These are phyloP conservation scores for Propithecus perrieri DNA, from an alignment of 2,797 vertebrate genomes.

Conservation along the genomic window DNA sequence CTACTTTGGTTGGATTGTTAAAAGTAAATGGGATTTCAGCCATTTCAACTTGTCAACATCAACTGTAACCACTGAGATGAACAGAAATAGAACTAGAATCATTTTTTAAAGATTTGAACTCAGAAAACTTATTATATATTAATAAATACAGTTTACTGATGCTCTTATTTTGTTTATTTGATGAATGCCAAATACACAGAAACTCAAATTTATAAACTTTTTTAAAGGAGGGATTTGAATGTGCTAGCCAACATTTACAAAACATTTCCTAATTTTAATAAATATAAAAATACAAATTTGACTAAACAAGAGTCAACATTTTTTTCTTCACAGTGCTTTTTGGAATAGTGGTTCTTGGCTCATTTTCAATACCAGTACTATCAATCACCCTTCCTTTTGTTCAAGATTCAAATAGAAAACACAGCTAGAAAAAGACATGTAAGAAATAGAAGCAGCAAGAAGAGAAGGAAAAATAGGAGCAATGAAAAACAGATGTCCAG, in stretches of 20 bases:
- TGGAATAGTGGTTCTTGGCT: not conserved
- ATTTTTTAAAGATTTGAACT: conserved; percentile 22
- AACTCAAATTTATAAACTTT: not conserved
- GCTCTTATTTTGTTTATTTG: conserved; percentile 24
- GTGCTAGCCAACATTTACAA: not conserved
- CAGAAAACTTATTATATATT: conserved; percentile 8
- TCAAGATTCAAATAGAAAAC: conserved; percentile 55
- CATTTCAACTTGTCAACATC: conserved; percentile 19
- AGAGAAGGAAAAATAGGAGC: not conserved
- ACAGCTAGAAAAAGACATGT: not conserved
- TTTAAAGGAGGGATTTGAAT: not conserved
- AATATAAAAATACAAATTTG: conserved; percentile 37
- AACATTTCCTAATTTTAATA: conserved; percentile 14
- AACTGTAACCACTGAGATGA: not conserved
- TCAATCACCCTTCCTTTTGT: conserved; percentile 15
- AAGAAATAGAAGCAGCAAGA: not conserved
- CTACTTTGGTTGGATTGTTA: not conserved
- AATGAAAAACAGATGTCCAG: not conserved
- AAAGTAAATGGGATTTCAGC: conserved; percentile 28
- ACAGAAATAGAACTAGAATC: conserved; percentile 24
- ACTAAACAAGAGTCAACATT: conserved; percentile 33
- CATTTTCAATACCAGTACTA: conserved; percentile 37
- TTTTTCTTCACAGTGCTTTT: not conserved
- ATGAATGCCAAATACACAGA: not conserved
- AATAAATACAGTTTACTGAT: not conserved